Evolutionary conservation across 2,888 invertebrate species (phyloP), one percentile per base, ranked within the genome.

Genomic region (Hedya salicella): DNA sequence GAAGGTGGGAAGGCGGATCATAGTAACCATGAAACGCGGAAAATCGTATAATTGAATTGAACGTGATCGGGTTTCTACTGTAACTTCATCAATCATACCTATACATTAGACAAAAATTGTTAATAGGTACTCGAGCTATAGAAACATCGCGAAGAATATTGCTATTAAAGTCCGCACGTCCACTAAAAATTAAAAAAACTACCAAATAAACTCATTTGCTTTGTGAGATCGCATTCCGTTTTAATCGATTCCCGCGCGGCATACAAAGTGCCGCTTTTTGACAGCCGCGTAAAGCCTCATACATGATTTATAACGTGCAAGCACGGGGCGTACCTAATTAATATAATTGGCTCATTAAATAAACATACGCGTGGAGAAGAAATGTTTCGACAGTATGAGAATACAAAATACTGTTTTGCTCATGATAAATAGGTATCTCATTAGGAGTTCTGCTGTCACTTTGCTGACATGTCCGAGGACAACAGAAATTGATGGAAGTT

Each of bases 291-390:
- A 32, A n/a, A 19, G 52, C 21, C 50, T 61, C 60, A 61, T 61
- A 52, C 39, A 61, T 50, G 42, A 50, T 61, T 61, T 30, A 61
- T 52, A 25, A n/a, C 25, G 30, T n/a, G 14, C 32, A n/a, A 6
- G 60, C 2, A n/a, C 16, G 17, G n/a, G 49, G 17, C 9, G 40
- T 17, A 48, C 25, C 17, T 61, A 52, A 61, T 62, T 62, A 52
- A 52, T 32, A 14, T 52, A 53, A 53, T 62, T 62, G 62, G 44
- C 17, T 56, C 56, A 56, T 56, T 44, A 44, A 36, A 56, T 56
- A 56, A 30, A 44, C 56, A 56, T 30, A 44, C 25, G 14, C 3
- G 21, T 11, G 14, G 14, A 36, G 13, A 56, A 25, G 40, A 16
- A 25, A 21, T 13, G 13, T 46, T n/a, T 21, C 19, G 53, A 39